phyloP scores from a whole-genome alignment of 2,888 invertebrate genomes.

The Maniola hyperantus region DNA sequence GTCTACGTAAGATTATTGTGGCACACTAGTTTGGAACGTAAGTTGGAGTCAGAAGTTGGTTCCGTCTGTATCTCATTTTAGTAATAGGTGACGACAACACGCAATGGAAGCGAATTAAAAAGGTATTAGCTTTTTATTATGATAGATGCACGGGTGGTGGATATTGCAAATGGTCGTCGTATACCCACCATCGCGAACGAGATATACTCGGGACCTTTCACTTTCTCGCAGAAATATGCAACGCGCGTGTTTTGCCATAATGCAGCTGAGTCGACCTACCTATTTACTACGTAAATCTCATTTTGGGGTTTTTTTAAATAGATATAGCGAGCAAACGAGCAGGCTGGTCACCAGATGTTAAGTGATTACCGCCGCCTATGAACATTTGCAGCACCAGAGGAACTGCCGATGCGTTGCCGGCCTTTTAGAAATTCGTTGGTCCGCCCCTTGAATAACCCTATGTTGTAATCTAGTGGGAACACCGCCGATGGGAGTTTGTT shows the following conservation, averaged over 20 bases:
- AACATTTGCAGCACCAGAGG: no score
- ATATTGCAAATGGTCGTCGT: conserved; percentile 19
- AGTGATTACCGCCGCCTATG: no score
- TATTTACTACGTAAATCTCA: not conserved
- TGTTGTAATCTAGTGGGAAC: no score
- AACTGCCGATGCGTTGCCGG: no score
- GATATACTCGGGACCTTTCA: conserved; percentile 64
- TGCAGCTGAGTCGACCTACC: not conserved
- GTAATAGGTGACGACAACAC: conserved; percentile 50
- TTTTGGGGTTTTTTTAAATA: no score
- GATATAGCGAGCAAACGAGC: no score
- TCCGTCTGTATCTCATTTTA: conserved; percentile 11
- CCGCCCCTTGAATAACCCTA: no score
- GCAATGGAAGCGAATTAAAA: conserved; percentile 41
- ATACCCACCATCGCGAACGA: conserved; percentile 43
- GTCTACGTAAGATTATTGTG: not conserved
- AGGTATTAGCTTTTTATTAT: conserved; percentile 20
- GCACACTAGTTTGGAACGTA: not conserved
- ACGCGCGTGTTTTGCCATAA: conserved; percentile 40
- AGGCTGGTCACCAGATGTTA: no score
- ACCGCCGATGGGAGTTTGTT: no score
- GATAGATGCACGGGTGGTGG: conserved; percentile 11
- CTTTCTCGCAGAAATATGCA: conserved; percentile 63
- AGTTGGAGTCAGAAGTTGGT: not conserved
- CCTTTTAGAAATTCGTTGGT: no score